Conservation (phyloP, 2,113 vertebrate species). For the Megaceryle torquata region DNA sequence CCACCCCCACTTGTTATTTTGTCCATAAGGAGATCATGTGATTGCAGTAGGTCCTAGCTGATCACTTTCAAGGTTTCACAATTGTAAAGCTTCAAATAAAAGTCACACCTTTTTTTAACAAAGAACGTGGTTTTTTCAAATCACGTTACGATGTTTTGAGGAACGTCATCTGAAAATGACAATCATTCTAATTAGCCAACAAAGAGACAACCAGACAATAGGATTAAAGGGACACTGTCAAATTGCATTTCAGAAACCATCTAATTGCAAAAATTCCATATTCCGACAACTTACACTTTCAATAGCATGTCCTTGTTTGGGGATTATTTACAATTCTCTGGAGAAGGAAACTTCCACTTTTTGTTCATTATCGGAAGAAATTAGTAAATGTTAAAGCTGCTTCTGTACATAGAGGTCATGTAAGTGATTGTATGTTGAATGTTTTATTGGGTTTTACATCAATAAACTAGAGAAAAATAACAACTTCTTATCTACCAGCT, state of each 20-base stretch:
- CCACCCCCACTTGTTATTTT: background rate
- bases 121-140: background rate
- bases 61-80: background rate
- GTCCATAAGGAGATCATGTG: background rate
- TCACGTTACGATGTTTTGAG: background rate
- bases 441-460: background rate
- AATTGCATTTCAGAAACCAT: conserved; percentile 19
- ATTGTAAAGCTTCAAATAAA: background rate
- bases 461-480: background rate
- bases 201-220: conserved; percentile 16
- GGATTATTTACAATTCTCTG: background rate
- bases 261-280: background rate
- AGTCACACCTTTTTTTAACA: background rate
- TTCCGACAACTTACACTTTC: background rate
- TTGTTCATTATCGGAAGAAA: background rate
- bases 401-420: background rate
- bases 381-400: background rate
- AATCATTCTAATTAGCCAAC: conserved; percentile 13
- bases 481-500: background rate
- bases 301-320: background rate
- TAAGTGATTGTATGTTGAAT: background rate
- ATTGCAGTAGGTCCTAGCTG: background rate
- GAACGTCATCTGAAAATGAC: background rate
- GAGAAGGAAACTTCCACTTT: background rate
- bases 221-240: conserved; percentile 10